Base-by-base conservation (phyloP, 2,797 vertebrate genomes). In the Protosalanx chinensis region DNA sequence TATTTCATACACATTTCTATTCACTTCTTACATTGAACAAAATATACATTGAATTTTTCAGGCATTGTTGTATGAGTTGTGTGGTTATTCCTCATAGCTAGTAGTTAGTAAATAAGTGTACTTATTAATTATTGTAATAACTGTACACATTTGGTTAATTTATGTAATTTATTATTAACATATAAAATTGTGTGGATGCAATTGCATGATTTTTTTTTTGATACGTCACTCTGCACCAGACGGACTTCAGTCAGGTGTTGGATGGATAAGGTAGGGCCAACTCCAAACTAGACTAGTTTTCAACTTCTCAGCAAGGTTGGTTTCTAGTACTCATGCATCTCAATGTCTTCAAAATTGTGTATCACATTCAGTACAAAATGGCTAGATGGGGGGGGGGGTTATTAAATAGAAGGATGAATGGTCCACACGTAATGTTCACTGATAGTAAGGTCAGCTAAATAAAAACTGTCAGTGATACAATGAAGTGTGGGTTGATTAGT, bases 301-400 rank as follows among this genome's bases (percentile, higher is more conserved):
- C 35, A 37, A 10, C 6, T 7, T 37, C 29, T 61, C 51, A 2
- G 27, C 59, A 35, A 37, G 35, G 35, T 37, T 37, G 35, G 35
- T 37, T 37, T 37, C 35, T 37, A 8, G n/a, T 68, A 32, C 16
- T 0, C 57, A 60, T 1, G 33, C 67, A 56, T 53, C 32, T 64
- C 59, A 62, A 58, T 6, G 37, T 51, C 59, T 63, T 10, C 35
- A 37, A 63, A n/a, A 13, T 35, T 2, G 7, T 1, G 33, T 30
- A 59, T 72, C 61, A 77, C 35, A 51, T 64, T 37, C 74, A 58
- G 71, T 63, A 7, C 64, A 72, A 63, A 64, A 74, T 60, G 61
- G 23, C 49, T 23, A 8, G 41, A 62, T 20, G 15, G 5, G 5
- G 64, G 29, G 35, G 35, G 37, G 5, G n/a, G 63, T 27, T 37